Conservation (phyloP, 1,140 invertebrate genomes). For the Diploscapter pachys region DNA sequence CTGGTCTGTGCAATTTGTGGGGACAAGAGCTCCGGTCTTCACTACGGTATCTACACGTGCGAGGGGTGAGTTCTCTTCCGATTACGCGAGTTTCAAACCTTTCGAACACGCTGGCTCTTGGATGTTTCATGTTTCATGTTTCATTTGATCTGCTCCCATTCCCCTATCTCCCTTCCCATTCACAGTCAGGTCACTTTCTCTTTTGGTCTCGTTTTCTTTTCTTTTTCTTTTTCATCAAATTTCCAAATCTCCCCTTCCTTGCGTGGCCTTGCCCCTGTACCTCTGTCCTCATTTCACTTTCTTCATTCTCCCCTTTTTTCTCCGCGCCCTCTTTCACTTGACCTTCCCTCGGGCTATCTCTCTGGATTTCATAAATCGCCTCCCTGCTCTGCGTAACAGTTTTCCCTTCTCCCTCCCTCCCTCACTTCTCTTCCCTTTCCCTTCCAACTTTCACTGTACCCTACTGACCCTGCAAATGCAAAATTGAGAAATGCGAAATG, state of each 20-base stretch:
- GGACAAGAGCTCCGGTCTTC: slow-evolving; percentile 91
- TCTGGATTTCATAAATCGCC: not conserved
- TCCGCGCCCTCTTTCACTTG: not conserved
- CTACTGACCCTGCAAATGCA: too few species aligned
- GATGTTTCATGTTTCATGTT: too few species aligned
- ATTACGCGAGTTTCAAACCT: too few species aligned
- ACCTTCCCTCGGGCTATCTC: not conserved
- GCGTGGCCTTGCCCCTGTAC: not conserved
- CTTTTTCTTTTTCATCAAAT: too few species aligned
- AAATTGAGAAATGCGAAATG: too few species aligned
- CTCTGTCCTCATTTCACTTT: slow-evolving; percentile 17
- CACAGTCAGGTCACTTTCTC: too few species aligned
- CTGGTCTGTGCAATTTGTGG: slow-evolving; percentile 98
- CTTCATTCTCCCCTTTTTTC: slow-evolving; percentile 10
- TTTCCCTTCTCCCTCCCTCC: not conserved
- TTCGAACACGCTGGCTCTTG: too few species aligned
- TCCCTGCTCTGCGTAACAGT: not conserved
- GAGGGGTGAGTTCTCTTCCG: slow-evolving; percentile 71
- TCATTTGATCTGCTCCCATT: not conserved
- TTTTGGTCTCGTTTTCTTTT: too few species aligned
- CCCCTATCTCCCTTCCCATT: not conserved
- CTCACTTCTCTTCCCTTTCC: not conserved
- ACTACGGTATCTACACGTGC: slow-evolving; percentile 95
- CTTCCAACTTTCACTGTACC: not conserved
- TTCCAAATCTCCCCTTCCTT: too few species aligned